These are phyloP conservation scores for Gambusia yucatana DNA, from an alignment of 2,797 vertebrate genomes.

Conservation along the genomic window DNA sequence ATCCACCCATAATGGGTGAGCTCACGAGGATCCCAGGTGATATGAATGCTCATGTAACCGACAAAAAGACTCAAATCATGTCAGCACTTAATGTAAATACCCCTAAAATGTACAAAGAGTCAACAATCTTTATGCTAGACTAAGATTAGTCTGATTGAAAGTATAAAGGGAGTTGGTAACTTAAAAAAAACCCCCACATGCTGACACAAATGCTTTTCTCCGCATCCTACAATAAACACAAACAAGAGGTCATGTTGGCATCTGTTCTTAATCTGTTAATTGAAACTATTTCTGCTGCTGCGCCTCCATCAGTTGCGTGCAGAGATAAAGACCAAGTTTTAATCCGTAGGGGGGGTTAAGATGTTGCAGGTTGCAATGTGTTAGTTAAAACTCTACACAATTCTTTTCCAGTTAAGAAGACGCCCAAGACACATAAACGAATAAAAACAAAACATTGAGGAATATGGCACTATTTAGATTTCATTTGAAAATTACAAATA, in stretches of 20 bases:
- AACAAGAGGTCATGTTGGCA: conserved; percentile 46
- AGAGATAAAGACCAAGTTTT: conserved; percentile 50
- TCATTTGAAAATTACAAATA: background rate
- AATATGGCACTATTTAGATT: background rate
- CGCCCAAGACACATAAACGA: conserved; percentile 2
- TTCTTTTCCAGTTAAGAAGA: conserved; percentile 39
- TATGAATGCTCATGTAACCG: background rate
- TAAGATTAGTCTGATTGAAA: background rate
- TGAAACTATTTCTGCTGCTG: conserved; percentile 50
- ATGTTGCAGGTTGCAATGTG: conserved; percentile 33
- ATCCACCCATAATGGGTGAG: background rate
- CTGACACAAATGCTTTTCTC: background rate
- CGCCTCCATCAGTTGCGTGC: conserved; percentile 1
- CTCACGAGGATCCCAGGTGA: background rate
- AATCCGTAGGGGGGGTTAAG: conserved; percentile 62
- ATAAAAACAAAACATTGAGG: background rate
- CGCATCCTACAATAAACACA: conserved; percentile 34
- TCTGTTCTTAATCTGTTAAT: conserved; percentile 62
- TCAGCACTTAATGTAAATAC: background rate
- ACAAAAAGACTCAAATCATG: background rate
- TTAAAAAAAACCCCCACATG: background rate
- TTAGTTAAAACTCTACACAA: conserved; percentile 33
- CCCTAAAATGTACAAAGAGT: background rate
- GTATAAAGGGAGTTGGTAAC: background rate
- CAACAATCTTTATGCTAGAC: background rate